phyloP scores from a whole-genome alignment of 1,140 invertebrate genomes.

The Papilio dardanus region DNA sequence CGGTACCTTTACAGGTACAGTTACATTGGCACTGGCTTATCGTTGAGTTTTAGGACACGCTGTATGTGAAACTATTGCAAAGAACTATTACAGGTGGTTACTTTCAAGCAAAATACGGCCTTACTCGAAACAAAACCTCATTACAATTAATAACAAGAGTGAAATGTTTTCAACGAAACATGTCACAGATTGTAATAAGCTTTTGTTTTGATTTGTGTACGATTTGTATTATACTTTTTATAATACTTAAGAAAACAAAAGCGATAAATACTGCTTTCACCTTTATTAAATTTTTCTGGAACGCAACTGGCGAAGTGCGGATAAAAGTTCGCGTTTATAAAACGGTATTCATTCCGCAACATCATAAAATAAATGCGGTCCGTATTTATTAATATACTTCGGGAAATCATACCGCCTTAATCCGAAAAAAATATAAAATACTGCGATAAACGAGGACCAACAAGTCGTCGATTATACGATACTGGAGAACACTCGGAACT shows the following conservation, averaged over 20 bases:
- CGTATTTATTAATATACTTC: background rate
- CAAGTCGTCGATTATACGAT: no score
- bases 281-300: conserved; percentile 26
- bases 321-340: conserved; percentile 15
- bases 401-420: no score
- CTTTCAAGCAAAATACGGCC: no score
- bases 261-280: conserved; percentile 19
- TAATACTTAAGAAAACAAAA: conserved; percentile 11
- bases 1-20: no score
- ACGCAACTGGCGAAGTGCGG: conserved; percentile 9
- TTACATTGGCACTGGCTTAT: no score
- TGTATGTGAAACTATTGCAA: no score
- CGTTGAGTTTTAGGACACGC: no score
- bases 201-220: background rate
- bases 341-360: conserved; percentile 8
- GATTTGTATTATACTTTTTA: conserved; percentile 2
- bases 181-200: background rate
- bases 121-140: no score
- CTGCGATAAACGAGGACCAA: no score
- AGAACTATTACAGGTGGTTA: no score
- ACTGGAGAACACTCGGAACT: no score
- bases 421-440: no score
- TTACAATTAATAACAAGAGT: background rate
- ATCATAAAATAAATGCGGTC: conserved; percentile 16
- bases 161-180: background rate